Conservation (phyloP, 2,113 vertebrate genomes). For the Pelecanoides urinatrix region DNA sequence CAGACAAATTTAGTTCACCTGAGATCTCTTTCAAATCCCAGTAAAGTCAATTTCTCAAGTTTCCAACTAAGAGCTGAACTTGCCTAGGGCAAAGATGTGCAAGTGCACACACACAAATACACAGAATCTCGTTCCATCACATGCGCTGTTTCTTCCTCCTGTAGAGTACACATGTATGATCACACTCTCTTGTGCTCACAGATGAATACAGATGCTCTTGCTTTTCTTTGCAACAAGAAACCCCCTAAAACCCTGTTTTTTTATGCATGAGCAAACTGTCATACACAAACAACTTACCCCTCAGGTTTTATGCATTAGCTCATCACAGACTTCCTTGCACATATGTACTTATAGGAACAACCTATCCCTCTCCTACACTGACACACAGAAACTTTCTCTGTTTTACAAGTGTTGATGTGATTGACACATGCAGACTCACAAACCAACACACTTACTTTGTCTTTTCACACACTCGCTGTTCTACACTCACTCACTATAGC, state of each 20-base stretch:
- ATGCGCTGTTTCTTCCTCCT: background rate
- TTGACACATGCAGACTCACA: background rate
- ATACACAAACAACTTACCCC: background rate
- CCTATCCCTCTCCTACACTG: rapidly evolving
- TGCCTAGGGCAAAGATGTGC: background rate
- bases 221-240: background rate
- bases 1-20: conserved; percentile 57
- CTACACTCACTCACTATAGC: rapidly evolving
- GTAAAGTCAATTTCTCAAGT: conserved; percentile 29
- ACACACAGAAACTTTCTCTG: background rate
- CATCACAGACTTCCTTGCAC: background rate
- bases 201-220: background rate
- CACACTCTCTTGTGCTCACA: too few species aligned
- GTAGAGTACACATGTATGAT: background rate
- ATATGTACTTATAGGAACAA: background rate
- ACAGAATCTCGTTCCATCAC: background rate
- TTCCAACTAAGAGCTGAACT: conserved; percentile 1
- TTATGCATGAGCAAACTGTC: background rate
- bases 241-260: rapidly evolving
- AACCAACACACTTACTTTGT: background rate
- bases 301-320: background rate
- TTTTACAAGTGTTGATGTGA: background rate
- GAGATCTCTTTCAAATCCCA: conserved; percentile 65
- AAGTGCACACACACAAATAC: background rate
- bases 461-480: background rate